A percentile compares a stretch with the other conserved stretches of the same genome.
Conservation (phyloP, 92 coral and sea anemone species). For the Actinostola sp. region DNA sequence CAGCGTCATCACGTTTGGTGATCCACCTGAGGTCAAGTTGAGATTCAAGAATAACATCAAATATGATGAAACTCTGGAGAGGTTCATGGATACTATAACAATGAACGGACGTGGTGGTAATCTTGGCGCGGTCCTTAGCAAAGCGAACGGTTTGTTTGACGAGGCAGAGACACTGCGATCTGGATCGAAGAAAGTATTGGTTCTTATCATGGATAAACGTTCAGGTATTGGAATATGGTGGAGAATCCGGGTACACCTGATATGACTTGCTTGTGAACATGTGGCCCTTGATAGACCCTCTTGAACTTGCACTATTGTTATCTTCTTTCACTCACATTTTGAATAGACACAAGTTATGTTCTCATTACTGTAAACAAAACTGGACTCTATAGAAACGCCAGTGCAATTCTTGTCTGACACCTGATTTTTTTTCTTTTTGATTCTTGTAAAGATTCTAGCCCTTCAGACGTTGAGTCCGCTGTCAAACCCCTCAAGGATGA, state of each 20-base stretch:
- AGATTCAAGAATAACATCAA: slow-evolving; percentile 37
- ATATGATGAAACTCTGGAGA: slow-evolving; percentile 32
- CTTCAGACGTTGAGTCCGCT: slow-evolving; percentile 13
- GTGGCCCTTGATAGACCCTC: too few relatives aligned
- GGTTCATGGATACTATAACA: slow-evolving; percentile 32
- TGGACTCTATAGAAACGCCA: too few relatives aligned
- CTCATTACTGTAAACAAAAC: too few relatives aligned
- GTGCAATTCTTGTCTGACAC: background rate
- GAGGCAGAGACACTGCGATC: slow-evolving; percentile 58
- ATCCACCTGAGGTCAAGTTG: slow-evolving; percentile 41
- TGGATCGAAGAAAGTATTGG: slow-evolving; percentile 74
- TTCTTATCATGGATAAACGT: slow-evolving; percentile 70
- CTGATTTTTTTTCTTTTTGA: background rate
- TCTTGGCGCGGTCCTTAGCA: slow-evolving; percentile 46
- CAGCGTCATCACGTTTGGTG: slow-evolving; percentile 68
- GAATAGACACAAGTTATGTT: background rate
- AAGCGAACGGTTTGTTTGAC: slow-evolving; percentile 42
- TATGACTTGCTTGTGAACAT: too few relatives aligned
- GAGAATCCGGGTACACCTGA: too few relatives aligned
- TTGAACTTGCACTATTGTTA: background rate
- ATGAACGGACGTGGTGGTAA: slow-evolving; percentile 45
- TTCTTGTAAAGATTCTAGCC: slow-evolving; percentile 7
- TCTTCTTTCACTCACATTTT: background rate
- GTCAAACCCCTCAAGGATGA: slow-evolving; percentile 39
- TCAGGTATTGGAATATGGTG: slow-evolving; percentile 39